A percentile compares a stretch with the other conserved stretches of the same genome.
phyloP scores from a whole-genome alignment of 2,797 vertebrate species.

The Merluccius polli region DNA sequence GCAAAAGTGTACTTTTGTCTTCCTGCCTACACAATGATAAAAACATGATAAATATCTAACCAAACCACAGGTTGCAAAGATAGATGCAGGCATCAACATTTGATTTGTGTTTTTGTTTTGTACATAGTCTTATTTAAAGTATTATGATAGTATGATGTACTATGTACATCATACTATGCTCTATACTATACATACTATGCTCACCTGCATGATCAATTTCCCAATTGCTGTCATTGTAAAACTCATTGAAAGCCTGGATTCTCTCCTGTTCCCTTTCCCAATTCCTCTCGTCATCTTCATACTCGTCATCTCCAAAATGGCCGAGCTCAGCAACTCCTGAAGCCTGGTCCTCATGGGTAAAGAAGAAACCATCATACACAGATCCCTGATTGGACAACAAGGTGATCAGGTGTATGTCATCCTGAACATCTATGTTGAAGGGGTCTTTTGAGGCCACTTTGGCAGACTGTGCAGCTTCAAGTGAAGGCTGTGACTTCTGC shows the following conservation, averaged over 20 bases:
- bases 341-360: slow-evolving; percentile 15
- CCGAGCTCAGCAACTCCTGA: slow-evolving; percentile 23
- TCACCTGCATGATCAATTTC: slow-evolving; percentile 43
- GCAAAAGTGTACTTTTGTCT: slow-evolving; percentile 62
- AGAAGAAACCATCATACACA: slow-evolving; percentile 55
- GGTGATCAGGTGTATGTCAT: not conserved
- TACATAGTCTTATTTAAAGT: not conserved
- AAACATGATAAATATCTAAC: not conserved
- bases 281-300: slow-evolving; percentile 59
- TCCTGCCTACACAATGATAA: slow-evolving; percentile 48
- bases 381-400: slow-evolving; percentile 40
- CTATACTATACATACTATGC: slow-evolving; percentile 1
- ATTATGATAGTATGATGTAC: too few species aligned
- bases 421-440: slow-evolving; percentile 21
- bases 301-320: slow-evolving; percentile 41
- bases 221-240: slow-evolving; percentile 52
- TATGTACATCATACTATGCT: slow-evolving; percentile 1
- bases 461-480: slow-evolving; percentile 13
- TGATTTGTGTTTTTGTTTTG: not conserved
- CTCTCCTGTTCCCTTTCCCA: slow-evolving; percentile 67
- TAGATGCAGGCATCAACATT: not conserved
- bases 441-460: slow-evolving; percentile 11
- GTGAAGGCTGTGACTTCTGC: slow-evolving; percentile 14
- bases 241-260: slow-evolving; percentile 67
- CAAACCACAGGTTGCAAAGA: slow-evolving; percentile 5